Base-by-base conservation (phyloP, 2,113 vertebrate species). In the Sigmodon hispidus region DNA sequence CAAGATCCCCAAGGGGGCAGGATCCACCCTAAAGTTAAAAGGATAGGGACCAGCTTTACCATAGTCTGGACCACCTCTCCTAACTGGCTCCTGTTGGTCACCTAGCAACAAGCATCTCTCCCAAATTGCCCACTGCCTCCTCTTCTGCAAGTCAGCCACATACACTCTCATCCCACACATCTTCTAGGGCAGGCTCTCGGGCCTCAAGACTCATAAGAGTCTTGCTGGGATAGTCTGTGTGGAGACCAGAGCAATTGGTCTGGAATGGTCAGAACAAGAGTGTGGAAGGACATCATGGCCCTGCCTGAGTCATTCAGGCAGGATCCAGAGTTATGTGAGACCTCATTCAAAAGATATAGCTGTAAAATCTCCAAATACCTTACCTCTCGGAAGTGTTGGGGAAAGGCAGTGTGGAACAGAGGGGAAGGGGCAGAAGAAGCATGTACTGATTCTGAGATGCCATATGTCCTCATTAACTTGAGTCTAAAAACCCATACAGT, bases 71-170 rank as follows among this genome's bases (percentile, higher is more conserved):
- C 65, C 55, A 55, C 57, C 83, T 72, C 73, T 89, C 87, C 90
- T 17, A 9, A 77, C 91, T 0, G 0, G 84, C 79, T 91, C 93
- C 91, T 89, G 91, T 91, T 93, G 84, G 91, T 97, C 94, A 84
- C 93, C 87, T 96, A 97, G 94, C 96, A 97, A 96, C 87, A 70
- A 96, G 83, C 80, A 61, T 95, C 87, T 65, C 75, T 91, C 79
- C 48, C 9, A 6, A 87, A 92, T 73, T 21, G 11, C 87, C 7
- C 40, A 85, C 12, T 87, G 43, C 52, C 90, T 92, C 88, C 88
- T 87, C 59, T 79, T 61, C 24, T 22, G 55, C 61, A 83, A 24
- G 29, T 61, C 17, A 69, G 69, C n/a, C 70, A 11, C 11, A 63
- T 76, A 4, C 61, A 43, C 36, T 36, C 65, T 52, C 6, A 31